Evolutionary conservation across 1,140 invertebrate species (phyloP).

Genomic region (Dinothrombium tinctorium): DNA sequence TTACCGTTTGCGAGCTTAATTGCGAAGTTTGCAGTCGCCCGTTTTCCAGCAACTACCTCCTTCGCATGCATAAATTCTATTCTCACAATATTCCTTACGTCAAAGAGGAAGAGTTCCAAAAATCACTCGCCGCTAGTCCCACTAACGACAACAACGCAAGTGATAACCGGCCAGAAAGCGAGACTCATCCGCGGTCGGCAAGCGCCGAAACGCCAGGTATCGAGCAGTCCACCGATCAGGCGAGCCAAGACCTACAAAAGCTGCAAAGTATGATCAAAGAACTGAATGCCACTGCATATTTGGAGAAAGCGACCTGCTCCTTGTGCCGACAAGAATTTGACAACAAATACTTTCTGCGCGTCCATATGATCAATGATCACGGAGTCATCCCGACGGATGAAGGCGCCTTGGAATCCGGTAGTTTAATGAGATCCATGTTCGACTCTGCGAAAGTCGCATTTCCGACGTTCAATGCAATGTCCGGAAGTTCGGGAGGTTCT

Average conservation of each 20-base stretch:
- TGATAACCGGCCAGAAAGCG: constrained; percentile 1
- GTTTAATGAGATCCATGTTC: constrained; percentile 2
- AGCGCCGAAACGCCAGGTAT: neutral
- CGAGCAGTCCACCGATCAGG: constrained; percentile 1
- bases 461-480: constrained; percentile 2
- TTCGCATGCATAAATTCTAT: constrained; percentile 29
- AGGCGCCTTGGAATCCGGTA: constrained; percentile 7
- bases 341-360: constrained; percentile 29
- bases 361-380: constrained; percentile 34
- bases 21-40: constrained; percentile 30
- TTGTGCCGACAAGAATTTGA: constrained; percentile 33
- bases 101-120: constrained; percentile 13
- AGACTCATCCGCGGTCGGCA: neutral
- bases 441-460: neutral
- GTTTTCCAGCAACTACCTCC: constrained; percentile 29
- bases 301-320: constrained; percentile 28
- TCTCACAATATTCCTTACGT: constrained; percentile 20
- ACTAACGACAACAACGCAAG: constrained; percentile 1
- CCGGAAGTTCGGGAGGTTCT: constrained; percentile 19
- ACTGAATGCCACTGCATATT: no score
- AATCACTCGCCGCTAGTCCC: neutral
- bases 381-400: constrained; percentile 23
- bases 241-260: constrained; percentile 49
- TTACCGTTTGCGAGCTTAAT: constrained; percentile 24
- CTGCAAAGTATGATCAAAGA: constrained; percentile 75